Evolutionary conservation across 1,140 invertebrate species (phyloP), one percentile per base, ranked within the genome.

Genomic region (Drosophila simulans): DNA sequence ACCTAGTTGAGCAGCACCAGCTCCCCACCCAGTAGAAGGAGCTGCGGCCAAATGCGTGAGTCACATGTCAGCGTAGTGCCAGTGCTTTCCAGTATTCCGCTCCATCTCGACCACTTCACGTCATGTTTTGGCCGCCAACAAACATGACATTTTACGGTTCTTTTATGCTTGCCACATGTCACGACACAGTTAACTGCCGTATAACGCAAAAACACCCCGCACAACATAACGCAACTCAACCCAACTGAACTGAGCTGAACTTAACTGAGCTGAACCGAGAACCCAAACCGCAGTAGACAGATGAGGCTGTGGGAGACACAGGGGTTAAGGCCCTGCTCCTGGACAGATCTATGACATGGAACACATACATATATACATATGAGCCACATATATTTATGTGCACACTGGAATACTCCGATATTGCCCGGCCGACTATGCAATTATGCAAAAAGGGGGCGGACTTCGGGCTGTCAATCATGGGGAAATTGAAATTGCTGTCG

Each of bases 151-250:
- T 88, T 86, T 89, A 88, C 72, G 84, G 83, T 89, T 88, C 84
- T 88, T 88, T 88, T 88, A 88, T 88, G 83, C 83, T 88, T 80
- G 84, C 83, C 83, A 88, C 83, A 88, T 88, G 83, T 83, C 83
- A 89, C 65, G 79, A 81, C 79, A 86, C 80, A 88, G 79, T 83
- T 88, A 86, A 86, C 83, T 88, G 71, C 70, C 84, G 60, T 64
- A 86, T 59, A 77, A 70, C 68, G 54, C 59, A 75, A 69, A 62
- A 46, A 56, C 57, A 49, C 35, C n/a, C 35, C 68, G 31, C 52
- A 57, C 35, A 70, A 70, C 66, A 39, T 46, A 69, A 69, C 51
- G 22, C 34, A 56, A 55, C 63, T 49, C 45, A 17, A 46, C 22
- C 27, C 17, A 37, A 35, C 25, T 17, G 34, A 54, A 53, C n/a